A percentile compares a stretch with the other conserved stretches of the same genome.
phyloP scores from a whole-genome alignment of 2,797 vertebrate species.

The Semaprochilodus insignis region DNA sequence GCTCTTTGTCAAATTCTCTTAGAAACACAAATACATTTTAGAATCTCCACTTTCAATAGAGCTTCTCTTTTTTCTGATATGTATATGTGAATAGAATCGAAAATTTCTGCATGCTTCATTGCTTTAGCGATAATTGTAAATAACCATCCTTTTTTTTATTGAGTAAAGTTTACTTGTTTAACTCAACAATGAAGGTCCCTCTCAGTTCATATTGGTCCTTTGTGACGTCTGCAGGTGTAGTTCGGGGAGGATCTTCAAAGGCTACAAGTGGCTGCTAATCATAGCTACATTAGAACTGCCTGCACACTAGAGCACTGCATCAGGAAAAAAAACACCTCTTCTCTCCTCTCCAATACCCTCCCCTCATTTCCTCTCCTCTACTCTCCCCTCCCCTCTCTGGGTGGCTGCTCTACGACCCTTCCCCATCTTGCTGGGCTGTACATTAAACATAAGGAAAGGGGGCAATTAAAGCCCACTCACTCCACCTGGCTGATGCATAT shows the following conservation, averaged over 20 bases:
- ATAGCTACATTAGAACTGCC: constrained; percentile 43
- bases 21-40: too few relatives aligned
- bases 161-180: background rate
- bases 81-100: too few relatives aligned
- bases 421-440: constrained; percentile 69
- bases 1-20: too few relatives aligned
- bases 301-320: constrained; percentile 29
- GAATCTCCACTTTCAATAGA: too few relatives aligned
- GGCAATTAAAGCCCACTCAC: constrained; percentile 80
- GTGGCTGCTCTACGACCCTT: constrained; percentile 54
- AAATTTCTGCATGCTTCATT: too few relatives aligned
- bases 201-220: constrained; percentile 20
- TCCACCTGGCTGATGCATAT: constrained; percentile 82
- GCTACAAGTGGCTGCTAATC: constrained; percentile 46
- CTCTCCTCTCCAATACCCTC: background rate
- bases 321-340: background rate
- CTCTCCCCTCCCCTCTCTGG: constrained; percentile 49
- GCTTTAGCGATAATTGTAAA: background rate
- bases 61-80: too few relatives aligned
- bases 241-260: constrained; percentile 41
- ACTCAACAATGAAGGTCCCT: constrained; percentile 2
- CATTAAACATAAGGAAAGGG: constrained; percentile 85
- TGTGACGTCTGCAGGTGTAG: constrained; percentile 41
- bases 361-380: constrained; percentile 1
- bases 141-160: background rate